A percentile compares a stretch with the other conserved stretches of the same genome.
Evolutionary conservation across 2,797 vertebrate genomes (phyloP).

Genomic region (Cryptoblepharus egeriae): DNA sequence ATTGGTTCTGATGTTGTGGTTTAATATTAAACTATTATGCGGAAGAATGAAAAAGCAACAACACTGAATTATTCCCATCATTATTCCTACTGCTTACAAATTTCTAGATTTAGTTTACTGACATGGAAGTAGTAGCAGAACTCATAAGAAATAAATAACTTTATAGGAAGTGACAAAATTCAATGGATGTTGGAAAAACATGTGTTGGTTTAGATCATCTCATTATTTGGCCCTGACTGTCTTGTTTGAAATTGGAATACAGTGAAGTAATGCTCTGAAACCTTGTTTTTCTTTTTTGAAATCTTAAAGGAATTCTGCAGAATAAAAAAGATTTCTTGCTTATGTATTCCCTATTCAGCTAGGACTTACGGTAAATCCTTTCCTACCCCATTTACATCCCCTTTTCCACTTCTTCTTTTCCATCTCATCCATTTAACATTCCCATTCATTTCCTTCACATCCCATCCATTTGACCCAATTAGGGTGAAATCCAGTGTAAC

Average conservation of each 20-base stretch:
- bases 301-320: neutral
- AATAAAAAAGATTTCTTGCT: neutral
- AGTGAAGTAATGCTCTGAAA: neutral
- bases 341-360: neutral
- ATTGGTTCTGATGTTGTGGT: neutral
- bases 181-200: neutral
- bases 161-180: neutral
- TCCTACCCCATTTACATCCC: too few species aligned
- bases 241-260: neutral
- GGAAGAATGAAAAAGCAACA: neutral
- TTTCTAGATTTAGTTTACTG: neutral
- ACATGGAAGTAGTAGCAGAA: slow-evolving; percentile 11
- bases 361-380: too few species aligned
- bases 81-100: slow-evolving; percentile 28
- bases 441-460: too few species aligned
- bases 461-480: too few species aligned
- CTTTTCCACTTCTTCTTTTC: too few species aligned
- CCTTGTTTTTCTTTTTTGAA: neutral
- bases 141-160: neutral
- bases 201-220: neutral
- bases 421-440: too few species aligned
- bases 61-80: neutral
- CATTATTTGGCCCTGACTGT: neutral
- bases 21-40: slow-evolving; percentile 22
- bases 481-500: too few species aligned